Evolutionary conservation across 2,797 vertebrate species (phyloP).

Genomic region (Oreonectes daqikongensis): DNA sequence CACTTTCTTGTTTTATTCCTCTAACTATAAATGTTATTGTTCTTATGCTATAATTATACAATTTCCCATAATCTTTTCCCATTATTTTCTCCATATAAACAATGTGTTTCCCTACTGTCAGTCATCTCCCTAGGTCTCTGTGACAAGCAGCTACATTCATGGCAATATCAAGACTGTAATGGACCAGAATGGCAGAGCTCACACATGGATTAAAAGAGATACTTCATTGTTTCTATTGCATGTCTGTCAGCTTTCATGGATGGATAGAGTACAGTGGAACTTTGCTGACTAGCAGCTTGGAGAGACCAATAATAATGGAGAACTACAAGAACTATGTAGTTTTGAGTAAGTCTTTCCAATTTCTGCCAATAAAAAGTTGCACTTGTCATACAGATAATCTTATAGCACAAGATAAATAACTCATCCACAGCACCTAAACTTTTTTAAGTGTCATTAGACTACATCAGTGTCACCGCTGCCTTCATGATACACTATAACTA

Average conservation of each 20-base stretch:
- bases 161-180: conserved; percentile 61
- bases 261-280: conserved; percentile 66
- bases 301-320: conserved; percentile 60
- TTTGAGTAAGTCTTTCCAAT: background rate
- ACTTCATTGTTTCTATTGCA: conserved; percentile 15
- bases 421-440: background rate
- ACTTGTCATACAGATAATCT: background rate
- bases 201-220: conserved; percentile 68
- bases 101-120: conserved; percentile 55
- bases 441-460: background rate
- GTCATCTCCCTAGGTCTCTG: conserved; percentile 61
- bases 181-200: conserved; percentile 13
- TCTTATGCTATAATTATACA: too few species aligned
- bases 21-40: too few species aligned
- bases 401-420: background rate
- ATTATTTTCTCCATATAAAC: background rate
- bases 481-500: background rate
- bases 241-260: conserved; percentile 55
- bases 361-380: background rate
- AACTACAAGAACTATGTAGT: conserved; percentile 61
- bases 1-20: too few species aligned
- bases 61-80: too few species aligned
- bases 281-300: conserved; percentile 65
- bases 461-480: background rate
- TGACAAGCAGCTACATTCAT: conserved; percentile 59